phyloP scores from a whole-genome alignment of 2,888 invertebrate genomes.

The Pseudanteris insignis region DNA sequence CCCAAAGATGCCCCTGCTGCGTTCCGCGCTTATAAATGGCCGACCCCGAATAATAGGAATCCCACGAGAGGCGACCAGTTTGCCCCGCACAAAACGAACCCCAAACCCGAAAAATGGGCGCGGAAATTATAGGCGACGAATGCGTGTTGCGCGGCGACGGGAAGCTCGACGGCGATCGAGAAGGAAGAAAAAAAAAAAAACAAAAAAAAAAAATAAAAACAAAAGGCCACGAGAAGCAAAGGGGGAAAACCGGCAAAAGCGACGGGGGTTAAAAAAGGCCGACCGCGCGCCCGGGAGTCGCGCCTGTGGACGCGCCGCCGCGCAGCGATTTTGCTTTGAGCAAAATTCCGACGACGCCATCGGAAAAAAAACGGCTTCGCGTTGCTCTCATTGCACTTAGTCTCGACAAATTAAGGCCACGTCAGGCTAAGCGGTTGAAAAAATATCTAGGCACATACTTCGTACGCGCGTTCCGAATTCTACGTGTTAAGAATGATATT shows the following conservation, averaged over 20 bases:
- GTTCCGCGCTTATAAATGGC: constrained; percentile 53
- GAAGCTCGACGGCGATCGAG: constrained; percentile 25
- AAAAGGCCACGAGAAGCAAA: background rate
- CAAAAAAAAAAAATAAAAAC: background rate
- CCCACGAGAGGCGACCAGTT: constrained; percentile 32
- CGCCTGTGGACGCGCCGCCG: constrained; percentile 50
- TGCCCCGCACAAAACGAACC: constrained; percentile 43
- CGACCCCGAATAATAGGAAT: constrained; percentile 54
- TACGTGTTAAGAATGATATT: constrained; percentile 7
- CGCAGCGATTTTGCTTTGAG: constrained; percentile 47
- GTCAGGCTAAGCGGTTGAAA: constrained; percentile 23
- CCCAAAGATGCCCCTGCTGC: constrained; percentile 18
- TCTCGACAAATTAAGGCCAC: constrained; percentile 43
- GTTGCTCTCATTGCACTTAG: constrained; percentile 36
- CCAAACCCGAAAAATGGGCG: constrained; percentile 50
- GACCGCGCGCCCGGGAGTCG: constrained; percentile 13
- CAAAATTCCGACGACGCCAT: constrained; percentile 47
- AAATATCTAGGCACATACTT: constrained; percentile 25
- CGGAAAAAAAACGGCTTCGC: constrained; percentile 35
- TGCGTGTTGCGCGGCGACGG: constrained; percentile 52
- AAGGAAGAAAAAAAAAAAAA: no score
- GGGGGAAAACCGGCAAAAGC: constrained; percentile 11
- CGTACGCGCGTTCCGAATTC: constrained; percentile 25
- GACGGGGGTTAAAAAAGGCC: constrained; percentile 18
- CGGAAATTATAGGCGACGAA: constrained; percentile 58